Conservation (phyloP, 2,888 invertebrate genomes). For the Luffia ferchaultella region DNA sequence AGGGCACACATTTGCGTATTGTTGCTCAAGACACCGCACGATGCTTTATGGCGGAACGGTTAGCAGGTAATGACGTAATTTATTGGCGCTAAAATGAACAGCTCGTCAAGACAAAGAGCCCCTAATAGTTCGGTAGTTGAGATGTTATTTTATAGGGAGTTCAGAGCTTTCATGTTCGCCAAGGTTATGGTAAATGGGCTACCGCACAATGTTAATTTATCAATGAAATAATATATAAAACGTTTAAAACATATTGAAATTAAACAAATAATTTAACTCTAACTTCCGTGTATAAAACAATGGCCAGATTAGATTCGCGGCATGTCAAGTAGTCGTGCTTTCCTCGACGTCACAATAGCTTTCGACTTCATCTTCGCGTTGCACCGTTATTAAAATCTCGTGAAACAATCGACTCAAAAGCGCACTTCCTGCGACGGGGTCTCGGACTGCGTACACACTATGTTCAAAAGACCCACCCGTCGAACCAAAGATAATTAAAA, state of each 20-base stretch:
- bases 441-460: conserved; percentile 34
- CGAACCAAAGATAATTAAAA: neutral
- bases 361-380: conserved; percentile 56
- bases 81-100: conserved; percentile 41
- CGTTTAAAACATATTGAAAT: too few relatives aligned
- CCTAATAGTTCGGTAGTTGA: conserved; percentile 5
- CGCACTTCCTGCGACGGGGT: conserved; percentile 44
- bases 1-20: conserved; percentile 48
- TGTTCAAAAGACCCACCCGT: neutral
- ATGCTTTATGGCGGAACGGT: conserved; percentile 23
- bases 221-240: too few relatives aligned
- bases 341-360: conserved; percentile 59
- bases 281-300: neutral
- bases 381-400: conserved; percentile 66
- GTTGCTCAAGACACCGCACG: conserved; percentile 46
- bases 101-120: conserved; percentile 8
- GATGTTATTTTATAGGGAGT: too few relatives aligned
- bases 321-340: conserved; percentile 29
- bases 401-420: conserved; percentile 64
- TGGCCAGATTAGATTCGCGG: conserved; percentile 2
- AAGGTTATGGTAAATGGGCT: too few relatives aligned
- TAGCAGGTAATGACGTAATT: conserved; percentile 60
- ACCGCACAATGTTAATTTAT: too few relatives aligned
- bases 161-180: too few relatives aligned
- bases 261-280: neutral